Conservation (phyloP, 2,888 invertebrate genomes). For the Epicampocera succincta region DNA sequence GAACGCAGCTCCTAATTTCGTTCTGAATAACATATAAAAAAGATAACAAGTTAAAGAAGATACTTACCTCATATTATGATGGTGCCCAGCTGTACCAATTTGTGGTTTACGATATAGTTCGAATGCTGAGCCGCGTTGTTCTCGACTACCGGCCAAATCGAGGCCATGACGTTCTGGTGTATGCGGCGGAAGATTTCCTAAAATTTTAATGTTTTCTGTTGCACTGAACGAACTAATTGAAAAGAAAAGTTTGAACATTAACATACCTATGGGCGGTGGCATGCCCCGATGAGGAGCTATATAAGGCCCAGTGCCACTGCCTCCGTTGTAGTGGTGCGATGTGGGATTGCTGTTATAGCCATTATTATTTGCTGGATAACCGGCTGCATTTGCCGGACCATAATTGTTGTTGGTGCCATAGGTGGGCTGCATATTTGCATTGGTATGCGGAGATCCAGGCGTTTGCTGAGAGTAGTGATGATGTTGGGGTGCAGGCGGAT, state of each 20-base stretch:
- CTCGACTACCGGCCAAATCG: constrained; percentile 91
- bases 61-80: constrained; percentile 90
- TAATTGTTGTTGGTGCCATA: constrained; percentile 75
- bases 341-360: constrained; percentile 78
- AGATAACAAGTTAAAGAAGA: background rate
- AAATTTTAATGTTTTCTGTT: constrained; percentile 33
- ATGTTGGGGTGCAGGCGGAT: constrained; percentile 80
- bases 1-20: no score
- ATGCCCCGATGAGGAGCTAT: constrained; percentile 81
- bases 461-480: constrained; percentile 79
- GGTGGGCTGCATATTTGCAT: constrained; percentile 73
- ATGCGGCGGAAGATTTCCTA: constrained; percentile 80
- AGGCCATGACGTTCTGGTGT: constrained; percentile 81
- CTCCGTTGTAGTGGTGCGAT: constrained; percentile 79
- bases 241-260: background rate
- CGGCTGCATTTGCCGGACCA: constrained; percentile 77
- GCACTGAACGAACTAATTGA: background rate
- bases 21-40: background rate
- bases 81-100: constrained; percentile 83
- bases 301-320: constrained; percentile 80
- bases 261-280: constrained; percentile 80
- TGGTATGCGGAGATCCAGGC: constrained; percentile 77
- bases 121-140: constrained; percentile 96
- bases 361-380: constrained; percentile 73
- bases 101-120: constrained; percentile 95